A percentile compares a stretch with the other conserved stretches of the same genome.
These are phyloP conservation scores for Leptinotarsa undecemlineata DNA, from an alignment of 1,140 invertebrate species.

Conservation along the genomic window DNA sequence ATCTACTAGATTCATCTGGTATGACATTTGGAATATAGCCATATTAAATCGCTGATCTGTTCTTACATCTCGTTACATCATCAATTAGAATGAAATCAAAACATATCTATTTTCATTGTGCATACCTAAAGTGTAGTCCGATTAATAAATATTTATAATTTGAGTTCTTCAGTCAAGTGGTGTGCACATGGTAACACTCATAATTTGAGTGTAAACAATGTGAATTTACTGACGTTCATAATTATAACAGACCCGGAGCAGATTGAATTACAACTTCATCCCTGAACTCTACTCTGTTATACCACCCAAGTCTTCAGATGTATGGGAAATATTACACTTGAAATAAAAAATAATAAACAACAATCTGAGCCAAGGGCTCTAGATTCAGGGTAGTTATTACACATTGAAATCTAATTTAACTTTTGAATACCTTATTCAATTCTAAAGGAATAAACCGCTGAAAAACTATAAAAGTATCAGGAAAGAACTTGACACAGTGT, in stretches of 20 bases:
- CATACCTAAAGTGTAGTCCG: slow-evolving; percentile 30
- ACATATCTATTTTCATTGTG: slow-evolving; percentile 33
- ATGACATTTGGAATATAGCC: too few relatives aligned
- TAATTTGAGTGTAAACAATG: slow-evolving; percentile 41
- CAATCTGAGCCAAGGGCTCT: too few relatives aligned
- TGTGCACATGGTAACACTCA: slow-evolving; percentile 39
- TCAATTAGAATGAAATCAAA: slow-evolving; percentile 10
- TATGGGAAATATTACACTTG: neutral
- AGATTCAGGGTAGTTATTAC: too few relatives aligned
- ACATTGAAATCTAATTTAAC: too few relatives aligned
- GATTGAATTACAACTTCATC: slow-evolving; percentile 33
- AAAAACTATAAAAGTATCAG: too few relatives aligned
- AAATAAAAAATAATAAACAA: neutral
- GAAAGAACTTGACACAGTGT: too few relatives aligned
- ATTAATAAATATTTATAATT: slow-evolving; percentile 41
- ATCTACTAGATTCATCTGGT: too few relatives aligned
- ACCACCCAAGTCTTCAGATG: slow-evolving; percentile 24
- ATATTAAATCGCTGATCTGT: too few relatives aligned
- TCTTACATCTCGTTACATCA: too few relatives aligned
- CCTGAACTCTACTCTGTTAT: slow-evolving; percentile 17
- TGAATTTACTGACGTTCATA: slow-evolving; percentile 37
- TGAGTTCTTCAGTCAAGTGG: slow-evolving; percentile 38
- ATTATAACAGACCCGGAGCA: slow-evolving; percentile 29
- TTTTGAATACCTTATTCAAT: too few relatives aligned
- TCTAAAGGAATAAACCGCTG: too few relatives aligned